Evolutionary conservation across 2,888 invertebrate species (phyloP).

Genomic region (Scaptomyza reducta): DNA sequence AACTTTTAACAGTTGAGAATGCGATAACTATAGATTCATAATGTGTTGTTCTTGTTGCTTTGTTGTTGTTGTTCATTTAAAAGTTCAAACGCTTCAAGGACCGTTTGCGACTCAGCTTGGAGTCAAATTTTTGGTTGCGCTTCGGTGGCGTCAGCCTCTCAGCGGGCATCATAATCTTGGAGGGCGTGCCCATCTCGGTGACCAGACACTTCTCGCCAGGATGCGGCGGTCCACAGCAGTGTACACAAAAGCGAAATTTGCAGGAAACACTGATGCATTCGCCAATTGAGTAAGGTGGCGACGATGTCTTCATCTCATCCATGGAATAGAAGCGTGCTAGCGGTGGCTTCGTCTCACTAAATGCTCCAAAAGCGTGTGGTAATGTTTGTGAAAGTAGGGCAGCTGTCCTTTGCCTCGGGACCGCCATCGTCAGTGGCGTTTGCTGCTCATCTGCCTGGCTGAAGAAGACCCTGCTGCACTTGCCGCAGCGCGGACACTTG

Average conservation of each 20-base stretch:
- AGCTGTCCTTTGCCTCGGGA: not conserved
- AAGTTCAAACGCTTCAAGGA: conserved; percentile 67
- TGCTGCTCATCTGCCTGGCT: conserved; percentile 12
- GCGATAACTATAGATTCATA: conserved; percentile 22
- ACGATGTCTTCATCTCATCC: conserved; percentile 49
- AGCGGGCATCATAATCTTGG: conserved; percentile 67
- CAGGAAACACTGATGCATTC: conserved; percentile 71
- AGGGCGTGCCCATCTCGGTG: conserved; percentile 75
- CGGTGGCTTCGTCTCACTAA: conserved; percentile 8
- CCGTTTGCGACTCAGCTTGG: conserved; percentile 64
- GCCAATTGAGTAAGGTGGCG: conserved; percentile 41
- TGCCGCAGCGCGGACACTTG: conserved; percentile 69
- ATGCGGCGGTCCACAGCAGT: conserved; percentile 75
- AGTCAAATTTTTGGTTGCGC: conserved; percentile 52
- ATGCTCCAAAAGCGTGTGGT: conserved; percentile 36
- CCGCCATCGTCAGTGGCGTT: not conserved
- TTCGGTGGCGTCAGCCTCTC: conserved; percentile 65
- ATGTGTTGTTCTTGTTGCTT: conserved; percentile 6
- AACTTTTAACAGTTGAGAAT: conserved; percentile 29
- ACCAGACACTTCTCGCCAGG: conserved; percentile 72
- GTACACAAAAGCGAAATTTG: conserved; percentile 72
- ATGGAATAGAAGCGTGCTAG: conserved; percentile 60
- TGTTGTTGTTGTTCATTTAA: conserved; percentile 31
- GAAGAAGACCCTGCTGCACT: conserved; percentile 61
- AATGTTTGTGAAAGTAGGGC: conserved; percentile 56